Conservation (phyloP, 2,888 invertebrate species). For the Melieria picta region DNA sequence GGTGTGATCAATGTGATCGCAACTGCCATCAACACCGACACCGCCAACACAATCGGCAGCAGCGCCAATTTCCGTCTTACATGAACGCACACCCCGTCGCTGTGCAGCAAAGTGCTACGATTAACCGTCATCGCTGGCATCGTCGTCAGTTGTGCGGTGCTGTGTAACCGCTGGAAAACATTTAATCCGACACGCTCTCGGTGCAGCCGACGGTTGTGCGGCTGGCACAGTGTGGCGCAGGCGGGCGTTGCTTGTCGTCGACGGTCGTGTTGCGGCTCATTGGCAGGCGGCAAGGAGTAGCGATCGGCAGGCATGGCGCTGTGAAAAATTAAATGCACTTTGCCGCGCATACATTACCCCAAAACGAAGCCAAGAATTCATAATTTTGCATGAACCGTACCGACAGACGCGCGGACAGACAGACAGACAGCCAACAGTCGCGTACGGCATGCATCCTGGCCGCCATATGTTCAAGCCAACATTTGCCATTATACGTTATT, state of each 20-base stretch:
- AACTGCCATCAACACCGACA: conserved; percentile 33
- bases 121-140: conserved; percentile 30
- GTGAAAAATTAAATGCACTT: conserved; percentile 32
- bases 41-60: conserved; percentile 32
- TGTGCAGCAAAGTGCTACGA: conserved; percentile 6
- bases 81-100: conserved; percentile 23
- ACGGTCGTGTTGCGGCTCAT: conserved; percentile 1
- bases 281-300: conserved; percentile 9
- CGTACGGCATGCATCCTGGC: no score
- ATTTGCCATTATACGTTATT: neutral
- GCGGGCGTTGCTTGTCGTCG: neutral
- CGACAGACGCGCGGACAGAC: neutral
- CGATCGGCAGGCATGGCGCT: conserved; percentile 21
- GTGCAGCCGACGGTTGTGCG: conserved; percentile 1
- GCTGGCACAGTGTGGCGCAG: neutral
- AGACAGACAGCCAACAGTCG: conserved; percentile 9
- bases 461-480: conserved; percentile 1
- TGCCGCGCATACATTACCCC: conserved; percentile 19
- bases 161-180: neutral
- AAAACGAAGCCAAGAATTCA: conserved; percentile 3
- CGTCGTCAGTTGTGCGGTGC: conserved; percentile 39
- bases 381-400: conserved; percentile 35
- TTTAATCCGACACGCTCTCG: conserved; percentile 37
- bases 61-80: conserved; percentile 30
- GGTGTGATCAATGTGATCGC: neutral